These are phyloP conservation scores for Cryptus armator DNA, from an alignment of 2,888 invertebrate genomes.

Conservation along the genomic window DNA sequence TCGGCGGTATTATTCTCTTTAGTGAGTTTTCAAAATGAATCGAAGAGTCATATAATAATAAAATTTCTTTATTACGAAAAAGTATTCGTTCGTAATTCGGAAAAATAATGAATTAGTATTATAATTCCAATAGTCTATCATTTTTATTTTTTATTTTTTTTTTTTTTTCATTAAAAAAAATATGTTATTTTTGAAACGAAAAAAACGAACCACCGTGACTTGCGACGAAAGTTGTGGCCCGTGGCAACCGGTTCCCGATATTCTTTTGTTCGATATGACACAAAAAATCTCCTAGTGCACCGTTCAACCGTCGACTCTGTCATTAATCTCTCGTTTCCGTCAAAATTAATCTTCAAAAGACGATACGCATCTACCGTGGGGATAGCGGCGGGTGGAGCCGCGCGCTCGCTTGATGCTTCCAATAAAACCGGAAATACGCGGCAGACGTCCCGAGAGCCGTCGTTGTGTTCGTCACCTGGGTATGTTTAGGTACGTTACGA, in stretches of 20 bases:
- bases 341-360: conserved; percentile 65
- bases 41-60: too few species aligned
- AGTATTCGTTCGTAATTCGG: too few species aligned
- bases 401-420: conserved; percentile 67
- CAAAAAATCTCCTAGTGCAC: conserved; percentile 66
- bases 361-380: conserved; percentile 58
- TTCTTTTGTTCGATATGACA: conserved; percentile 57
- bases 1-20: too few species aligned
- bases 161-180: too few species aligned
- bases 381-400: conserved; percentile 67
- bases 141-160: too few species aligned
- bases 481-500: conserved; percentile 64
- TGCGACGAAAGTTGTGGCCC: conserved; percentile 41
- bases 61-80: too few species aligned
- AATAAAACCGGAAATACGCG: conserved; percentile 55
- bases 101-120: too few species aligned
- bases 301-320: conserved; percentile 68
- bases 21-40: too few species aligned
- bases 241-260: conserved; percentile 56
- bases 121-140: too few species aligned
- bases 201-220: conserved; percentile 33
- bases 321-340: conserved; percentile 67
- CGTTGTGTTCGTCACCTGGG: conserved; percentile 61
- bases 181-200: background rate
- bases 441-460: conserved; percentile 61